Percentiles rank a stretch among this genome's conserved stretches.
Evolutionary conservation across 2,888 invertebrate genomes (phyloP).

Genomic region (Drosophila recens): DNA sequence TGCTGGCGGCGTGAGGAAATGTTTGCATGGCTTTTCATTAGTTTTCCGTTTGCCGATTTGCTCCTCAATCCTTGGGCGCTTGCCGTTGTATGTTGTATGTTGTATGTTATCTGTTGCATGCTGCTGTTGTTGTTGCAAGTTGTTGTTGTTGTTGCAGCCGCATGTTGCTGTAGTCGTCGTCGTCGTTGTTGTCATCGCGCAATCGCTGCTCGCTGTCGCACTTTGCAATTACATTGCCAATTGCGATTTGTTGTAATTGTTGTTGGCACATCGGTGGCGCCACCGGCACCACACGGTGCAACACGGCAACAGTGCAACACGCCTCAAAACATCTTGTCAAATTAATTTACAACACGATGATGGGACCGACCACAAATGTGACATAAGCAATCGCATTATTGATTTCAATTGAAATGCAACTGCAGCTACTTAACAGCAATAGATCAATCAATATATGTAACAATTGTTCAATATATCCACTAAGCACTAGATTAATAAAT

Average conservation of each 20-base stretch:
- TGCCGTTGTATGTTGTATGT: too few species aligned
- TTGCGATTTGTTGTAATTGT: constrained; percentile 77
- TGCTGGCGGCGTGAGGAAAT: constrained; percentile 84
- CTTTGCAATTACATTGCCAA: constrained; percentile 78
- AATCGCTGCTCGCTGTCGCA: constrained; percentile 70
- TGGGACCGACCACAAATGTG: constrained; percentile 25
- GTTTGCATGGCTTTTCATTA: constrained; percentile 83
- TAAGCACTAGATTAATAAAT: not conserved
- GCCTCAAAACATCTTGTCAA: constrained; percentile 74
- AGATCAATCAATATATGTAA: constrained; percentile 1
- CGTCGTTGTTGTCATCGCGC: constrained; percentile 54
- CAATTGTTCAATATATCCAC: not conserved
- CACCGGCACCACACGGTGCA: constrained; percentile 35
- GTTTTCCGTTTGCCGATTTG: constrained; percentile 66
- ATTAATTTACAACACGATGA: constrained; percentile 71
- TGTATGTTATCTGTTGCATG: constrained; percentile 20
- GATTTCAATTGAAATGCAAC: constrained; percentile 17
- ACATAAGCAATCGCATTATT: constrained; percentile 38
- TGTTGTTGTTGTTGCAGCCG: constrained; percentile 33
- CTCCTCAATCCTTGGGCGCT: constrained; percentile 56
- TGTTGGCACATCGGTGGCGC: constrained; percentile 77
- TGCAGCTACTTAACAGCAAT: constrained; percentile 6
- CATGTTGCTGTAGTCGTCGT: constrained; percentile 20
- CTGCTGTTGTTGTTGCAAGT: constrained; percentile 19
- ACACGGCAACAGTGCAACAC: constrained; percentile 6